A percentile compares a stretch with the other conserved stretches of the same genome.
Conservation (phyloP, 2,797 vertebrate species). For the Eulemur rubriventer region DNA sequence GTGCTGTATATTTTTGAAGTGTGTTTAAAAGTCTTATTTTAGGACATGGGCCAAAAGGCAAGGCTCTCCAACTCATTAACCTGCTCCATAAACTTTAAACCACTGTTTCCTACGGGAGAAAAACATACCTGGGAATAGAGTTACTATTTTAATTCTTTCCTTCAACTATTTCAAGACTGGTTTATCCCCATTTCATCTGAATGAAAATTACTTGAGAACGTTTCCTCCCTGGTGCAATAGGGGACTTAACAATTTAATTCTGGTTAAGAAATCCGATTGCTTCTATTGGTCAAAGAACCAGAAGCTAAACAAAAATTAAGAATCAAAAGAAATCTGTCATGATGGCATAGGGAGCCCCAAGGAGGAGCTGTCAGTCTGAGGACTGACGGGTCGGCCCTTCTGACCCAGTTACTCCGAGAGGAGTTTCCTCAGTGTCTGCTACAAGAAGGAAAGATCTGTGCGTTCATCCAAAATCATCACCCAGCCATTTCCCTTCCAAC, state of each 20-base stretch:
- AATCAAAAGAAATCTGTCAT: background rate
- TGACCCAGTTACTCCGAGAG: background rate
- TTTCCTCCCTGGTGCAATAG: conserved; percentile 64
- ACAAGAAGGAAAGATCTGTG: background rate
- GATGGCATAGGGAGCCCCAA: background rate
- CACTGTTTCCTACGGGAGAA: conserved; percentile 72
- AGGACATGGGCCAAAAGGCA: conserved; percentile 77
- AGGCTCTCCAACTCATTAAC: conserved; percentile 76
- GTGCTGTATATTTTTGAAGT: conserved; percentile 74
- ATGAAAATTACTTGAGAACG: conserved; percentile 65
- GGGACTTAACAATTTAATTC: conserved; percentile 64
- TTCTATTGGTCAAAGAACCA: conserved; percentile 47
- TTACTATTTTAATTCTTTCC: conserved; percentile 75
- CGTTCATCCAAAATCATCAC: conserved; percentile 1
- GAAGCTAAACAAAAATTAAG: conserved; percentile 61
- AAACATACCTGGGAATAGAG: conserved; percentile 76
- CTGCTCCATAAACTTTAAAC: conserved; percentile 77
- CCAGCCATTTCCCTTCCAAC: conserved; percentile 14
- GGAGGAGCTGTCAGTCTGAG: background rate
- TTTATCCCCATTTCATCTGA: conserved; percentile 65
- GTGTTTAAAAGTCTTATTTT: conserved; percentile 79
- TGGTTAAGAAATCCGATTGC: conserved; percentile 64
- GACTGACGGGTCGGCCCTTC: background rate
- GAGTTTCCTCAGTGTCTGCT: background rate
- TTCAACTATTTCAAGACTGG: conserved; percentile 66